Conservation (phyloP, 2,888 invertebrate genomes). For the Anaspis maculata region DNA sequence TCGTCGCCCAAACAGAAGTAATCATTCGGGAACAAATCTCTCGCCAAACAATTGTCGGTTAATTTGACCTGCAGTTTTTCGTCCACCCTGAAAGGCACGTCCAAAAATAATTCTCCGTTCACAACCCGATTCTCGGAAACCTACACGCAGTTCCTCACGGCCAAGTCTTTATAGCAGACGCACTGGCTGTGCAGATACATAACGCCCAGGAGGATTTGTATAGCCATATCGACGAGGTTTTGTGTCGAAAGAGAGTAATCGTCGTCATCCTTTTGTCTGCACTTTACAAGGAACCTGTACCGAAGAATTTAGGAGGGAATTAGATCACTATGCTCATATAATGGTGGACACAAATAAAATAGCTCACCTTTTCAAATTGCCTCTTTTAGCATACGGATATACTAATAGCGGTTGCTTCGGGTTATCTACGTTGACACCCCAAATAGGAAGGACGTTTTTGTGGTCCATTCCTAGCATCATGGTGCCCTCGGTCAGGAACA, state of each 20-base stretch:
- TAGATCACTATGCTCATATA: conserved; percentile 7
- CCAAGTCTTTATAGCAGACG: conserved; percentile 83
- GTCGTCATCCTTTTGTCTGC: conserved; percentile 37
- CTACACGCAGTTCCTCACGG: conserved; percentile 88
- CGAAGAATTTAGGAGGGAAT: conserved; percentile 10
- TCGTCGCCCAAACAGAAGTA: conserved; percentile 91
- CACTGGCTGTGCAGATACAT: conserved; percentile 83
- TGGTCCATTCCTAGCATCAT: conserved; percentile 63
- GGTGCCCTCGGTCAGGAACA: conserved; percentile 66
- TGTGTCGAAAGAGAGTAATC: conserved; percentile 47
- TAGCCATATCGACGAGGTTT: conserved; percentile 56
- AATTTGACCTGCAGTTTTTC: conserved; percentile 75
- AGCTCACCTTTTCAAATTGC: conserved; percentile 66
- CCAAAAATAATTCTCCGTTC: no score
- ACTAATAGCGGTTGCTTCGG: conserved; percentile 56
- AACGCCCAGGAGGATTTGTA: conserved; percentile 76
- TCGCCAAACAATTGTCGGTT: conserved; percentile 78
- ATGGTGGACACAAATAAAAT: no score
- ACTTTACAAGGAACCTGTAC: conserved; percentile 41
- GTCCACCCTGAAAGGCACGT: conserved; percentile 51
- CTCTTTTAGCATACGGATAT: conserved; percentile 61
- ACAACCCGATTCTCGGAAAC: no score
- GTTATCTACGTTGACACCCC: conserved; percentile 57
- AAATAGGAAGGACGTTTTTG: conserved; percentile 61
- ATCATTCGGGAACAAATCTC: conserved; percentile 87